A percentile compares a stretch with the other conserved stretches of the same genome.
phyloP scores from a whole-genome alignment of 1,140 invertebrate species.

The Diorhabda elongata region DNA sequence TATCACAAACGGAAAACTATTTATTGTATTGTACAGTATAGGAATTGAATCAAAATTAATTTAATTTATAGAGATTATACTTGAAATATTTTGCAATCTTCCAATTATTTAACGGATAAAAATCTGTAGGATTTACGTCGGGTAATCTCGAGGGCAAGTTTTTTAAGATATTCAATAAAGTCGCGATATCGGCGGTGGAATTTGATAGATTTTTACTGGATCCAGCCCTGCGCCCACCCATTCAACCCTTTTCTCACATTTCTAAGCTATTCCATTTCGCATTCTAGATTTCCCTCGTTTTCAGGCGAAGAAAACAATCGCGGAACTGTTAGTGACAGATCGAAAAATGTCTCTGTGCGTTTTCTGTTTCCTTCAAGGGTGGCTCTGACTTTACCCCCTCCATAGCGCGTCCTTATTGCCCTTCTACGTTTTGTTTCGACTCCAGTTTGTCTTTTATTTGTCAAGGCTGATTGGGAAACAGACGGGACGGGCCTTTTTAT shows the following conservation, averaged over 20 bases:
- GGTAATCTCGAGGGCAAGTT: too few relatives aligned
- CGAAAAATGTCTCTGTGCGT: not conserved
- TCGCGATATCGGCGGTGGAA: too few relatives aligned
- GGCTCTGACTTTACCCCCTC: not conserved
- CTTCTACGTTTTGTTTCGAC: not conserved
- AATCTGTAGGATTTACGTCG: too few relatives aligned
- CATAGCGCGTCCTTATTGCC: not conserved
- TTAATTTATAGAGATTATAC: too few relatives aligned
- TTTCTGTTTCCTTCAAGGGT: not conserved
- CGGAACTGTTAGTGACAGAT: not conserved
- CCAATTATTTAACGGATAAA: too few relatives aligned
- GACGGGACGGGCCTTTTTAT: conserved; percentile 1
- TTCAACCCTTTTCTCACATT: not conserved
- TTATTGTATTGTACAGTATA: too few relatives aligned
- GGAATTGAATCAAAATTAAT: too few relatives aligned
- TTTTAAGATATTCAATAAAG: too few relatives aligned
- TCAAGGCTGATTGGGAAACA: not conserved
- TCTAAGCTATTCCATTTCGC: not conserved
- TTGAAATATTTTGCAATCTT: too few relatives aligned
- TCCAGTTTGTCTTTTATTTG: not conserved
- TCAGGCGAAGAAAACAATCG: not conserved
- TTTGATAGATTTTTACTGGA: too few relatives aligned
- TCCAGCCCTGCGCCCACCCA: not conserved
- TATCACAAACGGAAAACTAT: too few relatives aligned
- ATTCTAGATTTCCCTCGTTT: not conserved